Evolutionary conservation across 1,140 invertebrate genomes (phyloP).

Genomic region (Aplysia californica): DNA sequence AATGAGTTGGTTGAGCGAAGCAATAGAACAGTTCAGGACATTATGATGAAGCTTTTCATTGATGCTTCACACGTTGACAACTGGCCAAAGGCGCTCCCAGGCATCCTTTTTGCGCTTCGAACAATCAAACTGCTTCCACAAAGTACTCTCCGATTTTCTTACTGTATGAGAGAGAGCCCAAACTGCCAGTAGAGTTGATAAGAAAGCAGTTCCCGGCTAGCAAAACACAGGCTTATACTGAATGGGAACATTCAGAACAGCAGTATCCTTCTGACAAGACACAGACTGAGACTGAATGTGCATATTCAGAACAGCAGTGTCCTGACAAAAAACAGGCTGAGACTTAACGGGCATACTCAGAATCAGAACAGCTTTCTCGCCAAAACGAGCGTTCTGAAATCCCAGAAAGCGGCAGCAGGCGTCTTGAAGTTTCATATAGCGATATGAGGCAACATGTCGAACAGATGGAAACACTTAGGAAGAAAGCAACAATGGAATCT

Average conservation of each 20-base stretch:
- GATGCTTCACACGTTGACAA: background rate
- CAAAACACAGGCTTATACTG: background rate
- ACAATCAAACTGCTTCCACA: conserved; percentile 1
- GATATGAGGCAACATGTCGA: background rate
- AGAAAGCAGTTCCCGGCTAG: background rate
- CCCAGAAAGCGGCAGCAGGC: background rate
- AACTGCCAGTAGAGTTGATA: conserved; percentile 3
- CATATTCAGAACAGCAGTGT: background rate
- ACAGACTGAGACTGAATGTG: background rate
- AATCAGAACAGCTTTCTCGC: background rate
- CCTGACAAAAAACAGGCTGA: background rate
- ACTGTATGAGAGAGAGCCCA: conserved; percentile 6
- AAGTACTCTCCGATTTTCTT: background rate
- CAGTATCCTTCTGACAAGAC: background rate
- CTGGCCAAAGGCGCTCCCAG: conserved; percentile 4
- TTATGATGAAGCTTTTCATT: background rate
- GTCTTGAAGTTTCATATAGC: background rate
- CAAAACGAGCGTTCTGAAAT: background rate
- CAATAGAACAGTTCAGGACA: conserved; percentile 2
- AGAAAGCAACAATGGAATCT: background rate
- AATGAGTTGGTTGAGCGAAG: conserved; percentile 3
- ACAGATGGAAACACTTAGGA: background rate
- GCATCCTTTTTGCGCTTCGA: conserved; percentile 1
- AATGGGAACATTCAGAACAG: background rate
- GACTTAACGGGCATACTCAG: too few species aligned